These are phyloP conservation scores for Conistra vaccinii DNA, from an alignment of 2,888 invertebrate species.

Conservation along the genomic window DNA sequence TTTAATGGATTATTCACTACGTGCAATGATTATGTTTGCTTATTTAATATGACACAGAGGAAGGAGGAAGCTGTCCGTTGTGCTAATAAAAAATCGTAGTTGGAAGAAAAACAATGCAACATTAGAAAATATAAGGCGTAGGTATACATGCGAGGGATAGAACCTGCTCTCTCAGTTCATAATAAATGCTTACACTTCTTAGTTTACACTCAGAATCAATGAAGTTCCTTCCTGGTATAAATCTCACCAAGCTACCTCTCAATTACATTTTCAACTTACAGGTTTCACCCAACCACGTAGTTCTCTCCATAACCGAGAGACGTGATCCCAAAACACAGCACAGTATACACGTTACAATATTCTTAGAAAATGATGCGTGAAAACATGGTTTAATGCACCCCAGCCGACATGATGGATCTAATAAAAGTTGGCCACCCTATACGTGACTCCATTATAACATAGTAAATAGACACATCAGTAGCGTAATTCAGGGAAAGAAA, in stretches of 20 bases:
- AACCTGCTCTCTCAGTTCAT: neutral
- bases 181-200: neutral
- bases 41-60: neutral
- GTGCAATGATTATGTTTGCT: conserved; percentile 1
- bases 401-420: conserved; percentile 67
- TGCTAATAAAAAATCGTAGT: neutral
- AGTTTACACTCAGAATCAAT: neutral
- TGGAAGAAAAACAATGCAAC: neutral
- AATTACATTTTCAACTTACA: conserved; percentile 25
- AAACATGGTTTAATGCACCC: conserved; percentile 65
- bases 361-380: conserved; percentile 64
- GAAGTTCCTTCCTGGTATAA: neutral
- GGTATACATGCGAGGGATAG: neutral
- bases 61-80: neutral
- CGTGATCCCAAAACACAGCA: conserved; percentile 56
- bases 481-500: conserved; percentile 1
- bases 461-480: conserved; percentile 40
- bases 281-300: conserved; percentile 32
- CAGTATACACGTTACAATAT: conserved; percentile 56
- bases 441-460: conserved; percentile 69
- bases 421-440: conserved; percentile 69
- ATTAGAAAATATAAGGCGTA: neutral
- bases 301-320: conserved; percentile 40
- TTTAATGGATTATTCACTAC: conserved; percentile 1
- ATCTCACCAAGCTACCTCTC: conserved; percentile 7